Base-by-base conservation (phyloP, 2,888 invertebrate species). In the Meliscaeva auricollis region DNA sequence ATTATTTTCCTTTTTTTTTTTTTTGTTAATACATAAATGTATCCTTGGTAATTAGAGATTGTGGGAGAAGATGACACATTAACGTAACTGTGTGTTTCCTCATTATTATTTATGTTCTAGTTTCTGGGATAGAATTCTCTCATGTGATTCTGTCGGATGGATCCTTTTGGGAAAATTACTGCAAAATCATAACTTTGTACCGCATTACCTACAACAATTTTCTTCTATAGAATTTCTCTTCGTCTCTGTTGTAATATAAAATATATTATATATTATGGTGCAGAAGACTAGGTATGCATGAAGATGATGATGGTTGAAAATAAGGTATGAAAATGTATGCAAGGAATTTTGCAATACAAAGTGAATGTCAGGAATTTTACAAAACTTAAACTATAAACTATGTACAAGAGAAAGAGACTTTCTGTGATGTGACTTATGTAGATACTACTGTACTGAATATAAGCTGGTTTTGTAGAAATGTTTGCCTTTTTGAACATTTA, bases 1-100 rank as follows among this genome's bases (percentile, higher is more conserved):
- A 58, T 58, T 17, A 56, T 11, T 0, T 15, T 60, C 73, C 11
- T 62, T 62, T 62, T n/a, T 60, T 9, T 22, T 2, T 11, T 32
- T 15, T 15, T 11, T 26, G 13, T 15, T 54, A 30, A 64, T 44
- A 46, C 44, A 15, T 30, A 60, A 83, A 78, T 81, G 64, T 58
- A 73, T 79, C 73, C 76, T 64, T 68, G 66, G 84, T 85, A 80
- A 85, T 85, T 80, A 85, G 84, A 85, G 84, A 79, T 64, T 82
- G 46, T 66, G 52, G 66, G 32, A 54, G 35, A 66, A 64, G 58
- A 74, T 54, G 69, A 79, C 83, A 79, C 79, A 78, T 74, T 74
- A 74, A 66, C 64, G 64, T 74, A 44, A 79, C 73, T 83, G 69
- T 52, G 17, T 79, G 74, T 69, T 69, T 64, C 3, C 44, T 66